phyloP scores from a whole-genome alignment of 37 sponge, comb jelly and placozoan species.

The Cliona cf. orientalis region DNA sequence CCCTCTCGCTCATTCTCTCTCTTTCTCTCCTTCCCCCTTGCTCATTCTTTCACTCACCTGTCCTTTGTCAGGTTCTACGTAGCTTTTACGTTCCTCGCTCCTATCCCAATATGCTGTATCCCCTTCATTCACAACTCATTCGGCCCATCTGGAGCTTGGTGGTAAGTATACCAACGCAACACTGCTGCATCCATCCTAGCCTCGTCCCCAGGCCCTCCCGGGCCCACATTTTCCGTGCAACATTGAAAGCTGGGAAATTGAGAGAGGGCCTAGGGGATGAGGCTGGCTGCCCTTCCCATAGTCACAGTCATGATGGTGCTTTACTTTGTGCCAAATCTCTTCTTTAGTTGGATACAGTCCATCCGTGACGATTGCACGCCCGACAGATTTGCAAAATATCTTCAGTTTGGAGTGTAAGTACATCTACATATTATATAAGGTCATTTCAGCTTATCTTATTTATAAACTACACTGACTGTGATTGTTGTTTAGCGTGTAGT shows the following conservation, averaged over 20 bases:
- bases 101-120: slow-evolving; percentile 35
- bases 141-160: slow-evolving; percentile 74
- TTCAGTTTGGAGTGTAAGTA: slow-evolving; percentile 26
- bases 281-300: too few relatives aligned
- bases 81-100: slow-evolving; percentile 24
- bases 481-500: too few relatives aligned
- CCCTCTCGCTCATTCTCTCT: neutral
- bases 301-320: too few relatives aligned
- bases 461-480: too few relatives aligned
- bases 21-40: neutral
- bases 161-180: slow-evolving; percentile 36
- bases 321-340: too few relatives aligned
- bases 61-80: slow-evolving; percentile 41
- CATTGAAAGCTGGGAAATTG: too few relatives aligned
- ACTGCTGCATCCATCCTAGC: too few relatives aligned
- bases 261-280: too few relatives aligned
- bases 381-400: neutral
- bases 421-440: too few relatives aligned
- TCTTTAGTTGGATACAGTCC: slow-evolving; percentile 29
- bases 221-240: too few relatives aligned
- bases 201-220: too few relatives aligned
- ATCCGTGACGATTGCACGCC: slow-evolving; percentile 19
- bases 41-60: neutral
- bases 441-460: too few relatives aligned
- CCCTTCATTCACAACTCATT: slow-evolving; percentile 47